Evolutionary conservation across 2,888 invertebrate species (phyloP), one percentile per base, ranked within the genome.

Genomic region (Acronicta psi): DNA sequence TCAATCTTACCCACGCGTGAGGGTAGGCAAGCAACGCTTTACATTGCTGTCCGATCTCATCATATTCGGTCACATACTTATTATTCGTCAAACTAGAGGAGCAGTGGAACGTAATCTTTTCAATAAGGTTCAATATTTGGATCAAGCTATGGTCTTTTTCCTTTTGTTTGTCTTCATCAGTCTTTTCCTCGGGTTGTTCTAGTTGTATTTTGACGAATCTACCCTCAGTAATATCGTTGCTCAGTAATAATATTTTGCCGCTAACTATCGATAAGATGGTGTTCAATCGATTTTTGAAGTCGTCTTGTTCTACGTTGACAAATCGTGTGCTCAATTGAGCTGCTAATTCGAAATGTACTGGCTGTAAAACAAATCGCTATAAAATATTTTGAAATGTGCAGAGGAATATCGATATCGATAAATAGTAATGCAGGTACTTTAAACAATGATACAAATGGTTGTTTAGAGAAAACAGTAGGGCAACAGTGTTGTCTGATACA

Each of bases 1-100:
- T 95, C 43, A 98, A 91, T 53, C 98, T 95, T 0, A 99, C 97
- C 98, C 98, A 98, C 31, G 96, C 95, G 83, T 99, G 98, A 13
- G 97, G 97, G 86, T 99, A 96, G 0, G 95, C 96, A 14, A 99
- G 85, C 41, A 98, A 94, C 16, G 93, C 94, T 86, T 97, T 97
- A 75, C 96, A 95, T 80, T 96, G 95, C 82, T 96, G 96, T 50
- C 95, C 94, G 76, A 96, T 87, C 60, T 95, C 95, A 61, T 97
- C 95, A 3, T 95, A 89, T 46, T 95, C 91, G 25, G 87, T 85
- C 0, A 71, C 57, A 61, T 90, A 93, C 37, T 93, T 92, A 3
- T 89, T 86, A 65, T 93, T 92, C 13, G 94, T 95, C 55, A 97
- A 82, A 76, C 95, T 94, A 0, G 87, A 83, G 1, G 96, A 92